Evolutionary conservation across 2,888 invertebrate species (phyloP), one percentile per base, ranked within the genome.

Genomic region (Thera britannica): DNA sequence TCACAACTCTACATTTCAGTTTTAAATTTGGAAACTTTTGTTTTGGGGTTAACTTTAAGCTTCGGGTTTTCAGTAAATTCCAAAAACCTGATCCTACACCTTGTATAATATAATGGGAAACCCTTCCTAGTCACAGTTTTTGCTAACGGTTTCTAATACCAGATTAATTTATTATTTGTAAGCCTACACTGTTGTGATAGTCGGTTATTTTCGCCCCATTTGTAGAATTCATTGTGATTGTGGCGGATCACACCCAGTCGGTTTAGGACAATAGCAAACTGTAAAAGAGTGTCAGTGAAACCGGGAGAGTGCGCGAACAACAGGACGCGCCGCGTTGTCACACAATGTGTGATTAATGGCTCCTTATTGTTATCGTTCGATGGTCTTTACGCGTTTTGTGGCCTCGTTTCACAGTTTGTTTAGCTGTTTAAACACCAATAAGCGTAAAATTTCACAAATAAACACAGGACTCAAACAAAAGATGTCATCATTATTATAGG

Each of bases 341-440:
- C 87, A 93, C 93, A 93, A 92, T 92, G 83, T 84, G 88, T 90
- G 93, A 93, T 93, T 93, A 92, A 93, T 93, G 90, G 86, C 84
- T 77, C 79, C 88, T 88, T 90, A 90, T 90, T 92, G 92, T 92
- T 88, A 90, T 86, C 87, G 83, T 81, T 82, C 83, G 86, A 89
- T 89, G 87, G 85, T 92, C 89, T 92, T 92, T 88, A 89, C 87
- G 83, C 83, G 81, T 87, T 91, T 90, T 90, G 91, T 89, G 86
- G 88, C 83, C 86, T 91, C 90, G 89, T 92, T 92, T 92, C 91
- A 92, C 87, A 90, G 88, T 88, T 88, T 87, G 88, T 91, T 90
- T 88, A 85, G 84, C 85, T 85, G 84, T 88, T 87, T 88, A 90
- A 89, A 88, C 83, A 89, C 83, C 83, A 88, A 89, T 87, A 81